Conservation (phyloP, 2,113 vertebrate species). For the Aegotheles bennettii region DNA sequence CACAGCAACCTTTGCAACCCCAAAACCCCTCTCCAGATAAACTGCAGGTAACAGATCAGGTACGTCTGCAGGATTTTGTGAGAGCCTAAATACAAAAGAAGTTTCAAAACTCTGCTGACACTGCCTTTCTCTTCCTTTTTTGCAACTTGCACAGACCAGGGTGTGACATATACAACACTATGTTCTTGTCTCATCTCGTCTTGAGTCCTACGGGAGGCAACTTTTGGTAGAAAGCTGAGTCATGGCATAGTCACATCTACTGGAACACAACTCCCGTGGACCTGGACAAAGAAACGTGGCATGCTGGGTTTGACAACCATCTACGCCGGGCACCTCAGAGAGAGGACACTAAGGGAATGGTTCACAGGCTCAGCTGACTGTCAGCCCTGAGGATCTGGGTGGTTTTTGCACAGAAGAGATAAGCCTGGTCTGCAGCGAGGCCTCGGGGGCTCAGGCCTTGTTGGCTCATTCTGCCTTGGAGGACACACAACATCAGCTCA, state of each 20-base stretch:
- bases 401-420: neutral
- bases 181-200: neutral
- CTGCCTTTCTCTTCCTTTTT: neutral
- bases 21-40: neutral
- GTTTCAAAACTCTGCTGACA: neutral
- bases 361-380: neutral
- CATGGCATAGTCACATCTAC: neutral
- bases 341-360: neutral
- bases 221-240: neutral
- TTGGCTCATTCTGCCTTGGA: neutral
- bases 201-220: neutral
- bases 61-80: neutral
- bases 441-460: too few species aligned
- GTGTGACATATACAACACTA: neutral
- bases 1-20: neutral
- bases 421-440: fast-evolving
- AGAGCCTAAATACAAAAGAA: neutral
- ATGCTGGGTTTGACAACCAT: fast-evolving
- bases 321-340: neutral
- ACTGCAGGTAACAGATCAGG: neutral
- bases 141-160: neutral
- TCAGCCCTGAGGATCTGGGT: neutral
- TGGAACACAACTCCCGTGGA: neutral
- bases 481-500: neutral
- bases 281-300: neutral